Evolutionary conservation across 2,797 vertebrate species (phyloP).

Genomic region (Eleutherodactylus coqui): DNA sequence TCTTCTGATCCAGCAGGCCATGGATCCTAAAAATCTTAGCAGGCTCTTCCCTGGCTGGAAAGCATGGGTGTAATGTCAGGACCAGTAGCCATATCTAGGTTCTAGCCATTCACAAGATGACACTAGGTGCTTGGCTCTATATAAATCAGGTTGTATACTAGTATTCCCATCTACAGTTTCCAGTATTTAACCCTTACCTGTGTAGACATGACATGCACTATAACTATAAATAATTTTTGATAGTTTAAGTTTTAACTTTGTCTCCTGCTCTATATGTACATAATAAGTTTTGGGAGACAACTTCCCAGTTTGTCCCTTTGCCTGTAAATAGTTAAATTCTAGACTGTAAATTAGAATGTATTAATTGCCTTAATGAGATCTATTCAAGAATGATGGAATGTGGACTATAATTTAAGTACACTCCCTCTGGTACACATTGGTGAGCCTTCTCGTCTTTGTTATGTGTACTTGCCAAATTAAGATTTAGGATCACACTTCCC

Average conservation of each 20-base stretch:
- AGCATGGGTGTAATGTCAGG: slow-evolving; percentile 85
- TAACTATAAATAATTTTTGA: no score
- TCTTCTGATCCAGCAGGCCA: slow-evolving; percentile 96
- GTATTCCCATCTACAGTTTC: background rate
- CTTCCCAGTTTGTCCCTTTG: background rate
- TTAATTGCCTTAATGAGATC: background rate
- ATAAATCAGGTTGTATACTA: background rate
- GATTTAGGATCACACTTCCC: background rate
- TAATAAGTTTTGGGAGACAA: background rate
- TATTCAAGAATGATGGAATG: background rate
- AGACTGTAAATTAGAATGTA: no score
- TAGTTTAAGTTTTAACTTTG: no score
- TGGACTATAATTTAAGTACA: background rate
- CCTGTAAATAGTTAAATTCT: background rate
- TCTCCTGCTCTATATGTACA: background rate
- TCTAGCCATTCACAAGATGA: background rate
- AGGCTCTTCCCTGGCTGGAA: slow-evolving; percentile 93
- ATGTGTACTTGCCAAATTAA: background rate
- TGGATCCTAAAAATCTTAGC: slow-evolving; percentile 97
- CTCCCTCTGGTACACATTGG: background rate
- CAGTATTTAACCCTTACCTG: background rate
- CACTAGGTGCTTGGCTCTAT: background rate
- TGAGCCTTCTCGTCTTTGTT: background rate
- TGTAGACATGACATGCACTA: no score
- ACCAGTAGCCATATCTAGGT: background rate